Evolutionary conservation across 2,113 vertebrate genomes (phyloP).

Genomic region (Amia ocellicauda): DNA sequence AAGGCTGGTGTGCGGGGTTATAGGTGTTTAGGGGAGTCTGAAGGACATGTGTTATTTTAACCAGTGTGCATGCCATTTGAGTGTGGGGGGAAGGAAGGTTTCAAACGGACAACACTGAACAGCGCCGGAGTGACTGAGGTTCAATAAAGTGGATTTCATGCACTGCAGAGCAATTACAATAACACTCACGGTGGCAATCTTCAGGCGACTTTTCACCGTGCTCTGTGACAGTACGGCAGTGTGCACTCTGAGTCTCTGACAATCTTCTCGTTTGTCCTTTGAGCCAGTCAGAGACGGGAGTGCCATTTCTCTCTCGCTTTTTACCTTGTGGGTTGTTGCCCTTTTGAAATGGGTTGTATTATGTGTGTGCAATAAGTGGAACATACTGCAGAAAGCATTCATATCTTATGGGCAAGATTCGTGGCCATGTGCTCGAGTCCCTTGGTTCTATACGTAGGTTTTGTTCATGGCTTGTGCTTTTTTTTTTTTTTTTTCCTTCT

Average conservation of each 20-base stretch:
- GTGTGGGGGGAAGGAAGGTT: too few species aligned
- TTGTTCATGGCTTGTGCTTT: too few species aligned
- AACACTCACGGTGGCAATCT: not conserved
- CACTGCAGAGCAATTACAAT: not conserved
- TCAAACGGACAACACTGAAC: not conserved
- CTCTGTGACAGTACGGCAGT: not conserved
- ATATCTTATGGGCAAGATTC: too few species aligned
- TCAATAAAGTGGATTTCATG: not conserved
- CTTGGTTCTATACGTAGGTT: too few species aligned
- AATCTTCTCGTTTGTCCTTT: not conserved
- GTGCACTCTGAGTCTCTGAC: not conserved
- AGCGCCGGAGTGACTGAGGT: not conserved
- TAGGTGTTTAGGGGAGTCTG: too few species aligned
- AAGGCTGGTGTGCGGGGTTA: too few species aligned
- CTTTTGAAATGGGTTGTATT: not conserved
- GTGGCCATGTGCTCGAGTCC: too few species aligned
- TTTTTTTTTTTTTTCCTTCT: too few species aligned
- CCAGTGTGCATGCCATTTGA: too few species aligned
- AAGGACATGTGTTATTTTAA: too few species aligned
- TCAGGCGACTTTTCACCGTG: not conserved
- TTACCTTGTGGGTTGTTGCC: not conserved
- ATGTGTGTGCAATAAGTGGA: slow-evolving; percentile 9
- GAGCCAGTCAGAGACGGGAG: not conserved
- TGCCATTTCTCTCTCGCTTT: not conserved
- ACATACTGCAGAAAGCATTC: too few species aligned